Conservation (phyloP, 2,113 vertebrate species). For the Burhinus oedicnemus region DNA sequence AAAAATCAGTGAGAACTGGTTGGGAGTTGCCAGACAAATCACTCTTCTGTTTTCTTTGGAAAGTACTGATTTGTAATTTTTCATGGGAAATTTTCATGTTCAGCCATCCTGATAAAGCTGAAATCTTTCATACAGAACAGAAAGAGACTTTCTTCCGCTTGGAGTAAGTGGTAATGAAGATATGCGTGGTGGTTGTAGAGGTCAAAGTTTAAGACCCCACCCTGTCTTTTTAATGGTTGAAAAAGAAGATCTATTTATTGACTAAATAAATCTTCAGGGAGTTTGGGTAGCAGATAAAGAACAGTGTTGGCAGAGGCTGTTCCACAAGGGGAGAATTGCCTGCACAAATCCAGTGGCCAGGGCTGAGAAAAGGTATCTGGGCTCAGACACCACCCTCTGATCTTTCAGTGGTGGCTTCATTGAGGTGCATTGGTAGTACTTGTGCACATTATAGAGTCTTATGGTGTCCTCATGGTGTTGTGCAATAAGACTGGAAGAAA, state of each 20-base stretch:
- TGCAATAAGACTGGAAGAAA: background rate
- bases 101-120: background rate
- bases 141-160: background rate
- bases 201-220: background rate
- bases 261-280: background rate
- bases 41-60: background rate
- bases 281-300: background rate
- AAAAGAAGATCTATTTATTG: background rate
- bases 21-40: background rate
- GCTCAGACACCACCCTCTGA: background rate
- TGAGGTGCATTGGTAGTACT: background rate
- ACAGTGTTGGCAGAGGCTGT: background rate
- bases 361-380: background rate
- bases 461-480: background rate
- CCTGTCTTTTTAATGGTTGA: background rate
- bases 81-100: background rate
- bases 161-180: background rate
- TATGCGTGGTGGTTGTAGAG: background rate
- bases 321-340: background rate
- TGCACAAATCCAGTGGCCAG: background rate
- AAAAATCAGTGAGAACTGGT: background rate
- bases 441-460: background rate
- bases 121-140: background rate
- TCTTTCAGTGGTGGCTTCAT: background rate
- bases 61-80: background rate